phyloP scores from a whole-genome alignment of 2,888 invertebrate genomes.

The Meiosimyza platycephala region DNA sequence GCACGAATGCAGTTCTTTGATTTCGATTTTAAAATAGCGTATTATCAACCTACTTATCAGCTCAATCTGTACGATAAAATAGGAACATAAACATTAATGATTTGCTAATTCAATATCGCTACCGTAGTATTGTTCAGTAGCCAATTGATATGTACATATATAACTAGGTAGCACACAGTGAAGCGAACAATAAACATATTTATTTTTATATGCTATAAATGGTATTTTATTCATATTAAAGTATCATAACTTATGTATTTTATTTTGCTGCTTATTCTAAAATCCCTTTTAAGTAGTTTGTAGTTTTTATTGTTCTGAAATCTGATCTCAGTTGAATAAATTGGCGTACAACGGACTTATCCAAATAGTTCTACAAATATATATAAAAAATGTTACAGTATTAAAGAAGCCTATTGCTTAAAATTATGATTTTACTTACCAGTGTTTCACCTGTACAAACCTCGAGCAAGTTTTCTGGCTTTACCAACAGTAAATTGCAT shows the following conservation, averaged over 20 bases:
- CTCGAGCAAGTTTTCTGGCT: slow-evolving; percentile 95
- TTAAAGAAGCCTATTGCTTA: too few relatives aligned
- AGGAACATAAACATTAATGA: not conserved
- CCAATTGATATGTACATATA: not conserved
- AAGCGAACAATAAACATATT: not conserved
- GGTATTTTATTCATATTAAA: slow-evolving; percentile 31
- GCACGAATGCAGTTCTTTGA: slow-evolving; percentile 32
- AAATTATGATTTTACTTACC: slow-evolving; percentile 71
- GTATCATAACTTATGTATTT: not conserved
- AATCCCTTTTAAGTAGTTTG: slow-evolving; percentile 73
- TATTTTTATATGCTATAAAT: slow-evolving; percentile 42
- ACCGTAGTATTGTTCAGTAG: too few relatives aligned
- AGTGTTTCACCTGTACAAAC: slow-evolving; percentile 94
- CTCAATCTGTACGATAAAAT: slow-evolving; percentile 18
- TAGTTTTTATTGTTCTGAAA: slow-evolving; percentile 85
- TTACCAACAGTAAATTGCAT: slow-evolving; percentile 93
- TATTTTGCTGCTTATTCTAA: slow-evolving; percentile 58
- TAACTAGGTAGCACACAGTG: not conserved
- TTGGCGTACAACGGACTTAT: slow-evolving; percentile 87
- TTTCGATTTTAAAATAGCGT: slow-evolving; percentile 23
- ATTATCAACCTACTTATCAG: slow-evolving; percentile 9
- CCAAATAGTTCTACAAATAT: slow-evolving; percentile 83
- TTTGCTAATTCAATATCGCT: not conserved
- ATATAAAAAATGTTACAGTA: not conserved
- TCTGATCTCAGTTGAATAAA: slow-evolving; percentile 96